Evolutionary conservation across 2,113 vertebrate genomes (phyloP).

Genomic region (Grantiella picta): DNA sequence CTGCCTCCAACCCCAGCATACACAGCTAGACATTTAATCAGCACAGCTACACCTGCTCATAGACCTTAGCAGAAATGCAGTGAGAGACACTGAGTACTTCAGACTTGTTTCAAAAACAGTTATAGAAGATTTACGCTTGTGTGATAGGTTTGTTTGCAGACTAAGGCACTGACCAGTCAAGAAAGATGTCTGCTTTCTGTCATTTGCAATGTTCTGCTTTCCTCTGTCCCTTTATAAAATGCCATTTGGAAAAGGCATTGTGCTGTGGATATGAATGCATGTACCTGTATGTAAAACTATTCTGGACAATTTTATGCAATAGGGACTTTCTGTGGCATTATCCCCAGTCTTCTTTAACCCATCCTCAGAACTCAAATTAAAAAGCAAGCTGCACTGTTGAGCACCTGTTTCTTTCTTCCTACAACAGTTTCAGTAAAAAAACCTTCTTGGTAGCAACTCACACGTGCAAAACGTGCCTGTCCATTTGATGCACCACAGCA

Average conservation of each 20-base stretch:
- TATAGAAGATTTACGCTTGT: not conserved
- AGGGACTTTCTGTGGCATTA: not conserved
- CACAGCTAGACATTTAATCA: not conserved
- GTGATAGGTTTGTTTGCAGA: not conserved
- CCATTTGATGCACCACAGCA: not conserved
- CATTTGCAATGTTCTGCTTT: not conserved
- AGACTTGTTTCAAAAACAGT: not conserved
- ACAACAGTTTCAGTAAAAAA: not conserved
- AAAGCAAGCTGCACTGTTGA: not conserved
- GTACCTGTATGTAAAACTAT: not conserved
- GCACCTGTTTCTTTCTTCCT: not conserved
- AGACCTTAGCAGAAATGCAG: not conserved
- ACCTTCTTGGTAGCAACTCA: not conserved
- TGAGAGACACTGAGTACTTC: not conserved
- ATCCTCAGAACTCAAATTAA: not conserved
- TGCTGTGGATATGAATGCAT: not conserved
- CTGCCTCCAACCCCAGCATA: not conserved
- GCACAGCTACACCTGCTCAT: not conserved
- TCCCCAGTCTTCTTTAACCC: not conserved
- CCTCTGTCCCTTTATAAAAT: not conserved
- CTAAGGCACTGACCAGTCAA: not conserved
- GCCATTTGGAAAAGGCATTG: not conserved
- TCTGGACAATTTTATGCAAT: rapidly evolving
- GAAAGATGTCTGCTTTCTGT: not conserved
- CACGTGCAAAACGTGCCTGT: not conserved